Percentiles rank a stretch among this genome's conserved stretches.
Conservation (phyloP, 2,797 vertebrate species). For the Merluccius polli region DNA sequence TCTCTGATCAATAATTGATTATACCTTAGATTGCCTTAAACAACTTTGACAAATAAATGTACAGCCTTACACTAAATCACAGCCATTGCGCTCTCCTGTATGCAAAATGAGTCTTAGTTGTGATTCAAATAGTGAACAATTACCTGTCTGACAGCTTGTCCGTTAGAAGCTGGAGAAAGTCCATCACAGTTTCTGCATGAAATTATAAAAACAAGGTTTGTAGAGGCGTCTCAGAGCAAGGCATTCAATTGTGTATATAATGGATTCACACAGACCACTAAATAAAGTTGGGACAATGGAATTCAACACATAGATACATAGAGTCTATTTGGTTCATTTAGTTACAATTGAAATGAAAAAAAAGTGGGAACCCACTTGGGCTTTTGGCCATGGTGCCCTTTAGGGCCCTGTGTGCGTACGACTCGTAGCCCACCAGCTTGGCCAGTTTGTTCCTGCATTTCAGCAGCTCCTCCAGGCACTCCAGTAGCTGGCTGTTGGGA, state of each 20-base stretch:
- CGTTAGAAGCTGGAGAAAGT: slow-evolving; percentile 88
- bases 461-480: slow-evolving; percentile 84
- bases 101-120: neutral
- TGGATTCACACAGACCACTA: neutral
- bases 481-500: slow-evolving; percentile 79
- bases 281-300: neutral
- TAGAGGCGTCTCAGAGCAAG: neutral
- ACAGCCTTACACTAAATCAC: neutral
- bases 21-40: neutral
- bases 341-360: neutral
- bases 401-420: slow-evolving; percentile 88
- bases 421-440: slow-evolving; percentile 86
- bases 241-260: neutral
- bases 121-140: neutral
- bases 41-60: too few relatives aligned
- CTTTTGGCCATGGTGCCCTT: slow-evolving; percentile 92
- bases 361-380: slow-evolving; percentile 75
- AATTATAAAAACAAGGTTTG: slow-evolving; percentile 17
- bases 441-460: slow-evolving; percentile 83
- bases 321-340: neutral
- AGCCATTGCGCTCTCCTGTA: neutral
- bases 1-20: neutral
- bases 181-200: slow-evolving; percentile 86
- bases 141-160: slow-evolving; percentile 88
- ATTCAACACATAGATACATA: neutral